A percentile compares a stretch with the other conserved stretches of the same genome.
phyloP scores from a whole-genome alignment of 2,113 vertebrate species.

The Austrofundulus limnaeus region DNA sequence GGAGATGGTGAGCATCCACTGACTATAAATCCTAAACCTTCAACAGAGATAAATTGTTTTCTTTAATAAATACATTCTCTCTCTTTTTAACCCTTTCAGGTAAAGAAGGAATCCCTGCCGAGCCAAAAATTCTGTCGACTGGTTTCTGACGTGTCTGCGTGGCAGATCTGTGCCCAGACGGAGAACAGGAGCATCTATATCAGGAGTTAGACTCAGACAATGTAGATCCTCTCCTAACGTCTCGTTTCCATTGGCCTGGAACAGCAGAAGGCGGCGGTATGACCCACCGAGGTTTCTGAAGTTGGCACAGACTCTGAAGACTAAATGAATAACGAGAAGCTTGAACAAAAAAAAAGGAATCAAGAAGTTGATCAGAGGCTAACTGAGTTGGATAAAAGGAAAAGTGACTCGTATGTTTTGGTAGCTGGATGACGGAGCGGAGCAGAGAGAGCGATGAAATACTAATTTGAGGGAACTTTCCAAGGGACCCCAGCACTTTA shows the following conservation, averaged over 20 bases:
- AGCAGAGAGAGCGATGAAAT: constrained; percentile 53
- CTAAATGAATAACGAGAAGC: constrained; percentile 43
- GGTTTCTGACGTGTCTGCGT: constrained; percentile 72
- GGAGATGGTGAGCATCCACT: constrained; percentile 58
- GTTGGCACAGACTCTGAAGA: not conserved
- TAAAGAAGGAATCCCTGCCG: constrained; percentile 62
- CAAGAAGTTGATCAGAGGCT: constrained; percentile 10
- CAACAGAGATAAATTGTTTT: not conserved
- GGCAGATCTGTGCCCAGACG: constrained; percentile 3
- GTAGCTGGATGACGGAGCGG: constrained; percentile 46
- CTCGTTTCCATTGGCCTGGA: constrained; percentile 11
- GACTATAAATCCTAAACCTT: not conserved
- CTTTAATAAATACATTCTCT: not conserved
- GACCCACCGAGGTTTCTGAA: constrained; percentile 12
- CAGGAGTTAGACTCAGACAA: not conserved
- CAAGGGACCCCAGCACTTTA: constrained; percentile 80
- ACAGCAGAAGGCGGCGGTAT: constrained; percentile 2
- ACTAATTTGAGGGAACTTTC: constrained; percentile 56
- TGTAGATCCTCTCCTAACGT: not conserved
- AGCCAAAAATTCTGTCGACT: constrained; percentile 72
- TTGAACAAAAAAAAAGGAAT: constrained; percentile 3
- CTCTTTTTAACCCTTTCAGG: constrained; percentile 45
- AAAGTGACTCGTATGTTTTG: constrained; percentile 12
- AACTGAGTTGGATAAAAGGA: constrained; percentile 46
- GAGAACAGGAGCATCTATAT: constrained; percentile 12